phyloP scores from a whole-genome alignment of 2,888 invertebrate species.

The Chromoteleia sp. region DNA sequence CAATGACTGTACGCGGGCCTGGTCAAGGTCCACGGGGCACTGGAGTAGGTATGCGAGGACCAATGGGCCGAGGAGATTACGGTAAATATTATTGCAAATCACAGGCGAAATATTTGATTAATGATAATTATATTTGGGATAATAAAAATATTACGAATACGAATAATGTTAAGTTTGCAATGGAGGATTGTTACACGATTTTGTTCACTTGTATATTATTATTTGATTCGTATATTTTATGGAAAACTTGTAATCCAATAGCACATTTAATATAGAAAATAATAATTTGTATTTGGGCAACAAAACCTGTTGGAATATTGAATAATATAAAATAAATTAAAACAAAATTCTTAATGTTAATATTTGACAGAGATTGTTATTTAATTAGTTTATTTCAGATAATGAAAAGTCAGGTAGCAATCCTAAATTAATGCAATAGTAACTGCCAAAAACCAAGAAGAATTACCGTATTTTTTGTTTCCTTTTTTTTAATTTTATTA shows the following conservation, averaged over 20 bases:
- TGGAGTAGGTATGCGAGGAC: conserved; percentile 87
- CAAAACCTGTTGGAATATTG: too few species aligned
- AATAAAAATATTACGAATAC: conserved; percentile 12
- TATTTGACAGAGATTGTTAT: too few species aligned
- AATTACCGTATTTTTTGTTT: conserved; percentile 38
- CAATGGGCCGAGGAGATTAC: conserved; percentile 94
- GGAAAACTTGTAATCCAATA: too few species aligned
- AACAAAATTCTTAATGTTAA: too few species aligned
- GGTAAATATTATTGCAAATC: conserved; percentile 88
- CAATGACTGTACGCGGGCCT: conserved; percentile 88
- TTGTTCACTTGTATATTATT: not conserved
- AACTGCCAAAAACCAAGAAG: conserved; percentile 32
- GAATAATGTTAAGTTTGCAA: conserved; percentile 16
- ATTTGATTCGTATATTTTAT: too few species aligned
- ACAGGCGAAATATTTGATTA: conserved; percentile 7
- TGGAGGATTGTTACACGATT: conserved; percentile 30
- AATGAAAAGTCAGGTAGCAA: conserved; percentile 9
- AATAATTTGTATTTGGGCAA: too few species aligned
- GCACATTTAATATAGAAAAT: too few species aligned
- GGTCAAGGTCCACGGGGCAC: conserved; percentile 85
- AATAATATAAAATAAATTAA: too few species aligned
- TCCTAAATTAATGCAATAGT: conserved; percentile 51
- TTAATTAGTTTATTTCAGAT: too few species aligned
- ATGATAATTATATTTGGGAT: conserved; percentile 6
- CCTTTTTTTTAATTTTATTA: conserved; percentile 30